phyloP scores from a whole-genome alignment of 2,797 vertebrate species.

The Epinephelus malabaricus region DNA sequence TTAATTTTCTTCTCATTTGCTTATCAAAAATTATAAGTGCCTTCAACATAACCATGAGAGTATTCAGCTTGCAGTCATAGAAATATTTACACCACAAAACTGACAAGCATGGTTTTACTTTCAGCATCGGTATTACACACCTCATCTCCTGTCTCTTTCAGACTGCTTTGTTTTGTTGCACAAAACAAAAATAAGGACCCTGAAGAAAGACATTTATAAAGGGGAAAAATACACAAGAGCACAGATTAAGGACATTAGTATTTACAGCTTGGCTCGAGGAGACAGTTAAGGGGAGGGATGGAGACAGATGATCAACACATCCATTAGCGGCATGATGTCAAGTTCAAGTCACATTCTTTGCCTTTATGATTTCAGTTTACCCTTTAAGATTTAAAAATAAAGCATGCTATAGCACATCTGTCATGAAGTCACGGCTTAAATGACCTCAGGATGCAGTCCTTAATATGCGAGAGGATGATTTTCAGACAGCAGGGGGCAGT shows the following conservation, averaged over 20 bases:
- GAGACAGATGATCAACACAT: slow-evolving; percentile 80
- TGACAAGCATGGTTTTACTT: slow-evolving; percentile 83
- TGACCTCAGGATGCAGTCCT: slow-evolving; percentile 58
- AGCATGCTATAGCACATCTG: slow-evolving; percentile 73
- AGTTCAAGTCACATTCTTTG: slow-evolving; percentile 83
- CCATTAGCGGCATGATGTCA: slow-evolving; percentile 81
- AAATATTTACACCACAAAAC: slow-evolving; percentile 80
- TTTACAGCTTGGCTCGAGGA: slow-evolving; percentile 87
- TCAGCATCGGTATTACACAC: slow-evolving; percentile 84
- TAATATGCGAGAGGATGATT: slow-evolving; percentile 38
- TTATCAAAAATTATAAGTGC: slow-evolving; percentile 89
- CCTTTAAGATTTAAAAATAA: slow-evolving; percentile 77
- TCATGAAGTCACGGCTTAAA: slow-evolving; percentile 50
- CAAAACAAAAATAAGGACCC: slow-evolving; percentile 94
- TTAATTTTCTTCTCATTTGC: slow-evolving; percentile 73
- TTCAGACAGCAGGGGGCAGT: slow-evolving; percentile 80
- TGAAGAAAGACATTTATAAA: slow-evolving; percentile 88
- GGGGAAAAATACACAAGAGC: slow-evolving; percentile 75
- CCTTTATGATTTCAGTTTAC: slow-evolving; percentile 72
- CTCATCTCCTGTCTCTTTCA: slow-evolving; percentile 76
- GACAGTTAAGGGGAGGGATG: slow-evolving; percentile 68
- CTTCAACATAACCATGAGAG: slow-evolving; percentile 86
- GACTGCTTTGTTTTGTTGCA: slow-evolving; percentile 90
- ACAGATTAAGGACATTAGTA: slow-evolving; percentile 84
- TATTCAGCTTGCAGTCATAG: slow-evolving; percentile 78